Base-by-base conservation (phyloP, 2,113 vertebrate genomes). In the Bagarius yarrelli region DNA sequence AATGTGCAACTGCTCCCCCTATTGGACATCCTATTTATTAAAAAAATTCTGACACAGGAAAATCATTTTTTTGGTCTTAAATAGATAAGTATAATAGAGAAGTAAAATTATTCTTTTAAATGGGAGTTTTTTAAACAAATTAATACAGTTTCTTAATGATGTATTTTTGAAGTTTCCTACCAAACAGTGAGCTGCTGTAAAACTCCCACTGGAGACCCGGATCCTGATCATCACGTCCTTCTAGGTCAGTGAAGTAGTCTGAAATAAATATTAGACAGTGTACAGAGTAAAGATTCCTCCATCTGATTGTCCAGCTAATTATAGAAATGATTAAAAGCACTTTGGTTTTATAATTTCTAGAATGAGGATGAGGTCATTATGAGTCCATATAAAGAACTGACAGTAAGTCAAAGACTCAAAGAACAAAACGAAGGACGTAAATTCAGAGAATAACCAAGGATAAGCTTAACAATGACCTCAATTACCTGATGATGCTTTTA, bases 161-260 rank as follows among this genome's bases (percentile, higher is more conserved):
- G 18, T 30, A 32, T 79, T 34, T 50, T 32, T 47, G 1, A 32
- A 19, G 15, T 71, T 78, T 88, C 97, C 95, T 91, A 99, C 98
- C 97, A 8, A 98, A 93, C 14, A 97, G 92, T 0, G 95, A 93
- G 90, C 96, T 99, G 91, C 98, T 96, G 90, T 97, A 96, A 87
- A 99, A 98, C 79, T 99, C 97, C 98, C 98, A 99, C n/a, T 92
- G 93, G 25, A 95, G 90, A 32, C 85, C 88, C n/a, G 93, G 92
- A 82, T 98, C 96, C 13, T 93, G 95, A 0, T 97, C 97, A 18
- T 83, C 86, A 56, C 96, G 94, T 14, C 95, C 96, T 88, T 97
- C 95, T 83, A 99, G 93, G 85, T 99, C 98, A 0, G 87, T 95
- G 84, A 98, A 96, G 87, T 98, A 98, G 89, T 99, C 98, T 99